Evolutionary conservation across 2,113 vertebrate species (phyloP).

Genomic region (Gymnocephalus cernua): DNA sequence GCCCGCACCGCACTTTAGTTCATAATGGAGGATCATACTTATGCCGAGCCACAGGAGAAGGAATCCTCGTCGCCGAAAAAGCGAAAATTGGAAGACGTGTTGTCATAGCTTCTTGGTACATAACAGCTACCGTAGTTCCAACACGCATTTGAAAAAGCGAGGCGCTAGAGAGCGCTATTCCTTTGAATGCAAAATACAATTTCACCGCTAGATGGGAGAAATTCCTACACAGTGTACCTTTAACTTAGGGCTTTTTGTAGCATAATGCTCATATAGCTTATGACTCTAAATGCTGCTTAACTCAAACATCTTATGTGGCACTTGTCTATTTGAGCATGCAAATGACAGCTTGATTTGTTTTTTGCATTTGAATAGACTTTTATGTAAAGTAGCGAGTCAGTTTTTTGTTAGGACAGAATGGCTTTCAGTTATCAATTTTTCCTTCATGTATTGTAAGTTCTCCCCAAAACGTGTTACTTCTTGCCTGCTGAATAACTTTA

Average conservation of each 20-base stretch:
- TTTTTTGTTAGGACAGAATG: not conserved
- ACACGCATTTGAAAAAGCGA: too few relatives aligned
- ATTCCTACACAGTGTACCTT: too few relatives aligned
- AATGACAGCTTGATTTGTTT: constrained; percentile 5
- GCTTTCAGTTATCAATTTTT: not conserved
- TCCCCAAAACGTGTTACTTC: not conserved
- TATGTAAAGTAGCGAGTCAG: not conserved
- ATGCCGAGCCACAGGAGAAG: too few relatives aligned
- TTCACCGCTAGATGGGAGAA: too few relatives aligned
- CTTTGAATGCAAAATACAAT: too few relatives aligned
- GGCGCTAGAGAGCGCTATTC: too few relatives aligned
- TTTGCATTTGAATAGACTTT: not conserved
- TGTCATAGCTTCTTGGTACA: too few relatives aligned
- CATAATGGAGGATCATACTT: too few relatives aligned
- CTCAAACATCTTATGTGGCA: not conserved
- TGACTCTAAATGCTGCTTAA: not conserved
- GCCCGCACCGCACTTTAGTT: too few relatives aligned
- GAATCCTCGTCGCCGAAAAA: too few relatives aligned
- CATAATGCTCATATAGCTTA: not conserved
- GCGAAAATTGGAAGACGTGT: too few relatives aligned
- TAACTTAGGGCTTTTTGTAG: not conserved
- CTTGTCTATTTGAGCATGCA: not conserved
- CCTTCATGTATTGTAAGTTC: not conserved
- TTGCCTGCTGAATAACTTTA: not conserved
- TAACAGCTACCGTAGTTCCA: too few relatives aligned